Base-by-base conservation (phyloP, 2,797 vertebrate species). In the Thunnus albacares region DNA sequence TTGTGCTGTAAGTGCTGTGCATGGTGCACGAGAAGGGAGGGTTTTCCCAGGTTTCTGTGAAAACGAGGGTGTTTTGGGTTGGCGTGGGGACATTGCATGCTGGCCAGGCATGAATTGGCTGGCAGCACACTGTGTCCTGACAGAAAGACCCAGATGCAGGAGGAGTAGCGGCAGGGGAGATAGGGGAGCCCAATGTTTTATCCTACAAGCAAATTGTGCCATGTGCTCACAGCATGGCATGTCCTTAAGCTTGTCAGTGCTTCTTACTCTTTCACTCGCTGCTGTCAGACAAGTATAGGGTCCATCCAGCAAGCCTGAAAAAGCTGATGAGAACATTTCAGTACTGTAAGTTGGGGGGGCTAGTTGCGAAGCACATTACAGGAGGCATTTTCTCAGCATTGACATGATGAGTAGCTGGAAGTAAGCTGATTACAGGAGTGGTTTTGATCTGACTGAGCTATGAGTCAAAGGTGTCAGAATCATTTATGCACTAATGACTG, bases 91-190 rank as follows among this genome's bases (percentile, higher is more conserved):
- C 79, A 58, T 41, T 77, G 60, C 80, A 83, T 75, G 68, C 82
- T 58, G 79, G 79, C 66, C 69, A 73, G 82, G 75, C 77, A 70
- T 81, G 76, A 84, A 51, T 66, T 89, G 79, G 82, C 85, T 69
- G 68, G 80, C 84, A 92, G 47, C 47, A 51, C 90, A 83, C 66
- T n/a, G 62, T 89, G 89, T 92, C 82, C 87, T 79, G 81, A 78
- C 43, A 85, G 76, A 83, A 63, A 88, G 80, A 81, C 71, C 71
- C 67, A 81, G 62, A 85, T 77, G 80, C 52, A 73, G 76, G 61
- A 71, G 75, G 38, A 57, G 71, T 11, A 59, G 77, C 51, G 57
- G 47, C 56, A 62, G 76, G 56, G 61, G 69, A 72, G 63, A 83
- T 35, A 53, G 78, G 77, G 71, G 62, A 79, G 66, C 45, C 79